Evolutionary conservation across 2,797 vertebrate species (phyloP).

Genomic region (Eleutherodactylus coqui): DNA sequence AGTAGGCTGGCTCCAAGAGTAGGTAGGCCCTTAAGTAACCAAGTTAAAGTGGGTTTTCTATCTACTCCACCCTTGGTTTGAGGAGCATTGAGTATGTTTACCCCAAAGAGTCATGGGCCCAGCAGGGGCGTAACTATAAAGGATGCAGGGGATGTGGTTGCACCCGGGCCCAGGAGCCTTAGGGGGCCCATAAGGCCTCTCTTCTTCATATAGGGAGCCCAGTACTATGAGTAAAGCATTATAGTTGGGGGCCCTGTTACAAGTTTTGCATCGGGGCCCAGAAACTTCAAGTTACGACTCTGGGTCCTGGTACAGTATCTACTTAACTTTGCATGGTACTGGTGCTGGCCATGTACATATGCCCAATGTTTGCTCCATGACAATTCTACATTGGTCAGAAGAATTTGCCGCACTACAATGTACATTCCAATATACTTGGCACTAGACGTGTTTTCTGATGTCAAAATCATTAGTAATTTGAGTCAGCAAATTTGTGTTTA

Average conservation of each 20-base stretch:
- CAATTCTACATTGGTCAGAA: background rate
- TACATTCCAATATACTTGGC: background rate
- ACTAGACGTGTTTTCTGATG: background rate
- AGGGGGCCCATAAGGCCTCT: no score
- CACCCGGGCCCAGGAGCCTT: no score
- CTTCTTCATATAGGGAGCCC: no score
- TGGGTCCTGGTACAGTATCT: no score
- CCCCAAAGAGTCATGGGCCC: background rate
- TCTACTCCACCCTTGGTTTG: background rate
- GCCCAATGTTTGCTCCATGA: background rate
- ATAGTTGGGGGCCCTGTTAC: no score
- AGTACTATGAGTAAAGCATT: no score
- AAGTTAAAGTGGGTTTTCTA: background rate
- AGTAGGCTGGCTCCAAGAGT: background rate
- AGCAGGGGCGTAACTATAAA: no score
- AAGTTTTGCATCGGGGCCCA: no score
- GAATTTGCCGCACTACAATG: background rate
- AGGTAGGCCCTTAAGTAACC: no score
- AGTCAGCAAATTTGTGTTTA: background rate
- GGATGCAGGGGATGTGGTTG: no score
- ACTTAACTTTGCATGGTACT: background rate
- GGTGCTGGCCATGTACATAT: background rate
- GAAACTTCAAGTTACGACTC: no score
- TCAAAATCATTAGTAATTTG: background rate
- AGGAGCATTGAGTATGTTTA: background rate